Percentiles rank a stretch among this genome's conserved stretches.
Conservation (phyloP, 2,113 vertebrate species). For the Sigmodon hispidus region DNA sequence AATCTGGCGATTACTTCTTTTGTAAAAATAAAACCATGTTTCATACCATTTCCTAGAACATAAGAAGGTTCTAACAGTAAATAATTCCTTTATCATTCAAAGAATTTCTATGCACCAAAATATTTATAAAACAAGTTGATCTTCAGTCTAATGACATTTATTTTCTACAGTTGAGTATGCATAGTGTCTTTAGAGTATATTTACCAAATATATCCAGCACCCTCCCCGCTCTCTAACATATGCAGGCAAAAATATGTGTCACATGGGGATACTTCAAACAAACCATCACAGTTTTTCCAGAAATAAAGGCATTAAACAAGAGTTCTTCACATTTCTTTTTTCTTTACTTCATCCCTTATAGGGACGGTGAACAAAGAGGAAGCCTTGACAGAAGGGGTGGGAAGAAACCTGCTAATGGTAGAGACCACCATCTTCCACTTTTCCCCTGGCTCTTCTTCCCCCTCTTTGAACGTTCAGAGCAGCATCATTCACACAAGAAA, state of each 20-base stretch:
- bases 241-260: neutral
- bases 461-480: neutral
- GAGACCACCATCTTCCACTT: neutral
- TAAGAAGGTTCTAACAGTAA: neutral
- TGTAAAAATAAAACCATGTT: too few relatives aligned
- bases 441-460: neutral
- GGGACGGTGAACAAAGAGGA: conserved; percentile 16
- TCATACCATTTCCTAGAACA: neutral
- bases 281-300: neutral
- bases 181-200: conserved; percentile 2
- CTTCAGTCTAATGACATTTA: neutral
- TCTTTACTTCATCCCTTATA: neutral
- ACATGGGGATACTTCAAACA: neutral
- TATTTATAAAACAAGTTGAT: conserved; percentile 19
- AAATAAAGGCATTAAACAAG: neutral
- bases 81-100: neutral
- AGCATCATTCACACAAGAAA: neutral
- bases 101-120: conserved; percentile 18
- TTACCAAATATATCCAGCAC: neutral
- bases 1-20: too few relatives aligned
- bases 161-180: neutral
- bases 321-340: conserved; percentile 16
- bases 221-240: neutral
- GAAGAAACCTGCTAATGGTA: neutral
- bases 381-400: neutral